phyloP scores from a whole-genome alignment of 2,888 invertebrate genomes.

The Diplolepis rosae region DNA sequence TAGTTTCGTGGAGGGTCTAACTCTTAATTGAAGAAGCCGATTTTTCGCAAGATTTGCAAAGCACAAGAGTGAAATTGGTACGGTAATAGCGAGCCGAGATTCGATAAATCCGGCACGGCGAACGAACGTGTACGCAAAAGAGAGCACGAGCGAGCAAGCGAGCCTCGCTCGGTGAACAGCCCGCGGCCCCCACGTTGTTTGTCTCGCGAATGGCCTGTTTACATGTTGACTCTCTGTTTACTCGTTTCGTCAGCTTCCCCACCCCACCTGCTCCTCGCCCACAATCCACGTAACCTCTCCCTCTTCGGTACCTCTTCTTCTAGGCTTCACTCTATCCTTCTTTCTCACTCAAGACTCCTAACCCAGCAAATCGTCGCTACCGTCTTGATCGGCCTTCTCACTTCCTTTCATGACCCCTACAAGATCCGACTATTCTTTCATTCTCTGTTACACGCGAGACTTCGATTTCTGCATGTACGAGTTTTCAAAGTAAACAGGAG shows the following conservation, averaged over 20 bases:
- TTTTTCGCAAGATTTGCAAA: neutral
- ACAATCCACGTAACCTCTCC: slow-evolving; percentile 42
- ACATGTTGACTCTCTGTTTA: slow-evolving; percentile 74
- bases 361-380: neutral
- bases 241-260: slow-evolving; percentile 66
- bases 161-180: slow-evolving; percentile 65
- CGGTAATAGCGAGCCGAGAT: slow-evolving; percentile 38
- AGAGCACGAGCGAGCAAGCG: slow-evolving; percentile 48
- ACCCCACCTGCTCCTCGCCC: slow-evolving; percentile 43
- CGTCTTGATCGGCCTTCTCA: neutral
- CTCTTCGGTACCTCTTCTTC: slow-evolving; percentile 27
- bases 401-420: slow-evolving; percentile 24
- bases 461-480: neutral
- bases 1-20: neutral
- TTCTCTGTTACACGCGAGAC: slow-evolving; percentile 29
- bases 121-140: slow-evolving; percentile 47
- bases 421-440: slow-evolving; percentile 13
- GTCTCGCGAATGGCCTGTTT: slow-evolving; percentile 74
- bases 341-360: slow-evolving; percentile 12
- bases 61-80: slow-evolving; percentile 2
- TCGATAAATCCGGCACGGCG: slow-evolving; percentile 53
- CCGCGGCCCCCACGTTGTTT: slow-evolving; percentile 74
- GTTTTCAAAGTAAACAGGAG: slow-evolving; percentile 15
- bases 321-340: slow-evolving; percentile 33
- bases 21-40: slow-evolving; percentile 7